A percentile compares a stretch with the other conserved stretches of the same genome.
Evolutionary conservation across 1,140 invertebrate species (phyloP).

Genomic region (Diorhabda carinulata): DNA sequence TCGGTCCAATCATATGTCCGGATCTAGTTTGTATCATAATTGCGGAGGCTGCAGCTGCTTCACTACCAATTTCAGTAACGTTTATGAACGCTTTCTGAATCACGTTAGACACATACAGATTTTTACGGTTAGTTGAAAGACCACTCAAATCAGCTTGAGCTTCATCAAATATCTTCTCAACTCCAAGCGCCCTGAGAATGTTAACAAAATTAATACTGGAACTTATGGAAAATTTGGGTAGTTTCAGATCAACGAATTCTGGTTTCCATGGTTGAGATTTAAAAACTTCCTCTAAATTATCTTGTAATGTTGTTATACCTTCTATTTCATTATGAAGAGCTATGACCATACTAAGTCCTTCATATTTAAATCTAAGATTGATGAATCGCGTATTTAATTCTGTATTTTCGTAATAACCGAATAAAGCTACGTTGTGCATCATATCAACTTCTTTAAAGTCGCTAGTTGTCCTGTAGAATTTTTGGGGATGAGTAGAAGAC

Average conservation of each 20-base stretch:
- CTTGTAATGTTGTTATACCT: conserved; percentile 47
- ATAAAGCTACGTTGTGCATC: conserved; percentile 33
- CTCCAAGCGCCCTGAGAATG: conserved; percentile 50
- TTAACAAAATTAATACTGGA: conserved; percentile 43
- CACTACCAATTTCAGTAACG: conserved; percentile 64
- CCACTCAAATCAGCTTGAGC: conserved; percentile 52
- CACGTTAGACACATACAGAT: conserved; percentile 29
- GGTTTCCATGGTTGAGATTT: conserved; percentile 25
- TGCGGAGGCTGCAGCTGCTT: conserved; percentile 61
- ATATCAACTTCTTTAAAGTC: conserved; percentile 38
- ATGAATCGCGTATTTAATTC: conserved; percentile 54
- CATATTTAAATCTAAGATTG: conserved; percentile 56
- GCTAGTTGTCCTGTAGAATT: conserved; percentile 40
- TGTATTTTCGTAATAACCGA: conserved; percentile 51
- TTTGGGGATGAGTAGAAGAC: conserved; percentile 51
- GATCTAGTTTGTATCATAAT: conserved; percentile 40
- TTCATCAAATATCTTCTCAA: conserved; percentile 51
- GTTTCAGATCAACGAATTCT: conserved; percentile 33
- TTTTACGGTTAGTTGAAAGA: conserved; percentile 42
- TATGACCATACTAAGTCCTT: conserved; percentile 57
- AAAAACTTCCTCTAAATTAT: conserved; percentile 33
- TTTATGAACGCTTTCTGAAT: conserved; percentile 65
- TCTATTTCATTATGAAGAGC: conserved; percentile 62
- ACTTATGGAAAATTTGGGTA: conserved; percentile 51
- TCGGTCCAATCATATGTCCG: neutral